A percentile compares a stretch with the other conserved stretches of the same genome.
These are phyloP conservation scores for Drosophila neocordata DNA, from an alignment of 1,140 invertebrate genomes.

Conservation along the genomic window DNA sequence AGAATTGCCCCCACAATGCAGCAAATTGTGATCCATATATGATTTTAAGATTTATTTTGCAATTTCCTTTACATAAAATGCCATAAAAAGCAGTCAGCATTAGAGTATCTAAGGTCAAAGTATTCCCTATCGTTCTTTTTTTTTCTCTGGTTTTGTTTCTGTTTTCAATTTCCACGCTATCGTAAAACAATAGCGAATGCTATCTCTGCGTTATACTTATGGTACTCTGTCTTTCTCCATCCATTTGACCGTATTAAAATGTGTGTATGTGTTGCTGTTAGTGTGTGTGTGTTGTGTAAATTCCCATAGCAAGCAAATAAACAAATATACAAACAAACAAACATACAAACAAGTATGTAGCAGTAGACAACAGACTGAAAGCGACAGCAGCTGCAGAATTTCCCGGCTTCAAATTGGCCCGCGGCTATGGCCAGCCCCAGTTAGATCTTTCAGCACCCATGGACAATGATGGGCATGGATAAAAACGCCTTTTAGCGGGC, in stretches of 20 bases:
- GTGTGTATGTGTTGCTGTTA: constrained; percentile 25
- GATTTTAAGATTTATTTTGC: neutral
- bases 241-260: constrained; percentile 17
- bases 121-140: neutral
- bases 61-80: neutral
- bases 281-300: constrained; percentile 56
- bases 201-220: constrained; percentile 60
- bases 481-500: constrained; percentile 59
- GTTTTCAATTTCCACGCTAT: constrained; percentile 69
- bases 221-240: constrained; percentile 40
- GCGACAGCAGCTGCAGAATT: constrained; percentile 62
- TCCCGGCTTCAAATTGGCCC: constrained; percentile 38
- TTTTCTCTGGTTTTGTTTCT: constrained; percentile 20
- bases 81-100: neutral
- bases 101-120: constrained; percentile 4
- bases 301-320: constrained; percentile 70
- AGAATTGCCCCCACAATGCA: neutral
- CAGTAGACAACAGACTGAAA: constrained; percentile 25
- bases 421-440: constrained; percentile 38
- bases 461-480: constrained; percentile 23
- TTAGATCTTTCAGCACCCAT: constrained; percentile 48
- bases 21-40: neutral
- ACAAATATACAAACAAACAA: constrained; percentile 65
- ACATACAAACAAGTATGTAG: constrained; percentile 45
- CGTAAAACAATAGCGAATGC: constrained; percentile 74